A percentile compares a stretch with the other conserved stretches of the same genome.
Evolutionary conservation across 2,888 invertebrate species (phyloP).

Genomic region (Lucinisca nassula): DNA sequence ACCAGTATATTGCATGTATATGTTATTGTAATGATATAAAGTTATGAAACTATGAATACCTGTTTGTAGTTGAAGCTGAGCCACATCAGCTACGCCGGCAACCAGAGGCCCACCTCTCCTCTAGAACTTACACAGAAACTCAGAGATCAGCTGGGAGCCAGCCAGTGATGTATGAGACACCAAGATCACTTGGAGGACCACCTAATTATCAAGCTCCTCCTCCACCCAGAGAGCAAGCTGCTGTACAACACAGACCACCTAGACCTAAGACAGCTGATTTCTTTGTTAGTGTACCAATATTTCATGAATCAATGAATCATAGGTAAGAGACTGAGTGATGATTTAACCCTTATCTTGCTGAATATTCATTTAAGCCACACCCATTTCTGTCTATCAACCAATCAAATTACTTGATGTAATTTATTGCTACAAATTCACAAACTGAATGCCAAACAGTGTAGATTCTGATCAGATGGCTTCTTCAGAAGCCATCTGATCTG

Average conservation of each 20-base stretch:
- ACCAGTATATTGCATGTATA: no score
- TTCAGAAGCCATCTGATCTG: no score
- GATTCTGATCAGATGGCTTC: no score
- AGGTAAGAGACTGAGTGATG: no score
- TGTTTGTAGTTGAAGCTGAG: neutral
- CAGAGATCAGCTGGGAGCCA: neutral
- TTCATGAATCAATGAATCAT: slow-evolving; percentile 65
- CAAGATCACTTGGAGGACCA: neutral
- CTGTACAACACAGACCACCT: slow-evolving; percentile 10
- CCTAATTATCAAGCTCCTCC: slow-evolving; percentile 24
- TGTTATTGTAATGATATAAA: no score
- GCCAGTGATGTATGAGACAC: neutral
- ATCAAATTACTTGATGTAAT: no score
- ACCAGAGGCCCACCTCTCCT: neutral
- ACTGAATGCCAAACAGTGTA: no score
- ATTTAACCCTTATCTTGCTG: no score
- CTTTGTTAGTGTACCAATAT: slow-evolving; percentile 64
- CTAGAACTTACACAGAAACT: slow-evolving; percentile 1
- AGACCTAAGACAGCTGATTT: slow-evolving; percentile 54
- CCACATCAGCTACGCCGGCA: neutral
- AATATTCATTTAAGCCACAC: no score
- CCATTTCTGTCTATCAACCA: no score
- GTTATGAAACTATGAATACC: neutral
- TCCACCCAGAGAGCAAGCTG: neutral
- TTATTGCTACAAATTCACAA: no score